phyloP scores from a whole-genome alignment of 2,888 invertebrate genomes.

The Azorinus chamasolen region DNA sequence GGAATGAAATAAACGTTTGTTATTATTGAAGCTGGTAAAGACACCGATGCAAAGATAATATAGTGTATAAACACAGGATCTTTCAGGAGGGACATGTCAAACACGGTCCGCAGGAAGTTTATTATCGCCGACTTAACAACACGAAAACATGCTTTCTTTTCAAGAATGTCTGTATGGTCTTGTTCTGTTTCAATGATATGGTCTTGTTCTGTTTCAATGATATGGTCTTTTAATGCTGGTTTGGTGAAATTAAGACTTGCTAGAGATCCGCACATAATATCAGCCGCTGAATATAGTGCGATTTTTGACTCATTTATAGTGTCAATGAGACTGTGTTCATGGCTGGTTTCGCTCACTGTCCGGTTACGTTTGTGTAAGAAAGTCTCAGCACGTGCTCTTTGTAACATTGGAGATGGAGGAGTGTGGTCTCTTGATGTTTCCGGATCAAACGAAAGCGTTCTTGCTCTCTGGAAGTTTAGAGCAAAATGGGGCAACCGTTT shows the following conservation, averaged over 20 bases:
- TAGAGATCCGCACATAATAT: constrained; percentile 14
- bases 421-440: neutral
- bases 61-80: constrained; percentile 23
- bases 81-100: constrained; percentile 19
- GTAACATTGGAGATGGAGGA: constrained; percentile 10
- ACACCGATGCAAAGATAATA: constrained; percentile 10
- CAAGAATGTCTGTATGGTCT: too few species aligned
- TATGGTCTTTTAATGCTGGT: too few species aligned
- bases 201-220: too few species aligned
- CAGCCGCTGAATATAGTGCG: constrained; percentile 26
- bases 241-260: neutral
- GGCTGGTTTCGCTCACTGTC: constrained; percentile 18
- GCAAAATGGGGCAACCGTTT: neutral
- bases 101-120: constrained; percentile 6
- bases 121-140: too few species aligned
- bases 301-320: constrained; percentile 12
- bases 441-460: constrained; percentile 26
- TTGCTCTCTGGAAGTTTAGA: neutral
- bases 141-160: too few species aligned
- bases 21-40: constrained; percentile 16
- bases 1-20: constrained; percentile 20
- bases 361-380: neutral
- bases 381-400: neutral
- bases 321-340: neutral
- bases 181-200: too few species aligned